phyloP scores from a whole-genome alignment of 1,140 invertebrate species.

The Melanaphis sacchari region DNA sequence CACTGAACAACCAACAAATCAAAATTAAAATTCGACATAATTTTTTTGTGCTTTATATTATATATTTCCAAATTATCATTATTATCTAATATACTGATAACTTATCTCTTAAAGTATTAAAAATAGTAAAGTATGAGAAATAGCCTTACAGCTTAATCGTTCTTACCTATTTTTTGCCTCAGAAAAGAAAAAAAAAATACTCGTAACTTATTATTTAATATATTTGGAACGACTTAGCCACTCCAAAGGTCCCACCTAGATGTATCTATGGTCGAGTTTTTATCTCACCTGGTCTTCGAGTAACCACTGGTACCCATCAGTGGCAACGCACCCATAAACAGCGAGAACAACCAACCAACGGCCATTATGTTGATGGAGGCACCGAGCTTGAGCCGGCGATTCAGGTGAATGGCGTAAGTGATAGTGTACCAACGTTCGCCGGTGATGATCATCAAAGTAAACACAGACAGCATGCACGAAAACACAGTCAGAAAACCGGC shows the following conservation, averaged over 20 bases:
- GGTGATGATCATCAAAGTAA: conserved; percentile 73
- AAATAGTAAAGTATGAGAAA: neutral
- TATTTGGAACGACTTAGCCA: no score
- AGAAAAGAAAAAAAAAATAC: neutral
- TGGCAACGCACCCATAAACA: conserved; percentile 68
- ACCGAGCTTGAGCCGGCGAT: conserved; percentile 67
- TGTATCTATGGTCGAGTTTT: neutral
- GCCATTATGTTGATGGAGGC: conserved; percentile 68
- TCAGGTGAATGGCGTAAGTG: conserved; percentile 71
- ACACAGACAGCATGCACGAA: conserved; percentile 73
- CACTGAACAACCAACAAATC: neutral
- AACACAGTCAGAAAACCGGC: conserved; percentile 75
- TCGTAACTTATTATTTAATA: no score
- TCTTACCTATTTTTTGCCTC: neutral
- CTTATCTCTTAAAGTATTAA: neutral
- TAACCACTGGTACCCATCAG: conserved; percentile 70
- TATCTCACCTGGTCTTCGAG: conserved; percentile 65
- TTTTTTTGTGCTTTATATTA: no score
- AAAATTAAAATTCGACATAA: no score
- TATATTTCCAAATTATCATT: neutral
- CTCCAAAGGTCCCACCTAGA: no score
- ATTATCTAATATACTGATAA: neutral
- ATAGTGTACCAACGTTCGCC: conserved; percentile 73
- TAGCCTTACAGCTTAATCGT: neutral
- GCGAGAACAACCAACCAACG: conserved; percentile 69